Percentiles rank a stretch among this genome's conserved stretches.
Evolutionary conservation across 1,140 invertebrate species (phyloP).

Genomic region (Saxidomus purpurata): DNA sequence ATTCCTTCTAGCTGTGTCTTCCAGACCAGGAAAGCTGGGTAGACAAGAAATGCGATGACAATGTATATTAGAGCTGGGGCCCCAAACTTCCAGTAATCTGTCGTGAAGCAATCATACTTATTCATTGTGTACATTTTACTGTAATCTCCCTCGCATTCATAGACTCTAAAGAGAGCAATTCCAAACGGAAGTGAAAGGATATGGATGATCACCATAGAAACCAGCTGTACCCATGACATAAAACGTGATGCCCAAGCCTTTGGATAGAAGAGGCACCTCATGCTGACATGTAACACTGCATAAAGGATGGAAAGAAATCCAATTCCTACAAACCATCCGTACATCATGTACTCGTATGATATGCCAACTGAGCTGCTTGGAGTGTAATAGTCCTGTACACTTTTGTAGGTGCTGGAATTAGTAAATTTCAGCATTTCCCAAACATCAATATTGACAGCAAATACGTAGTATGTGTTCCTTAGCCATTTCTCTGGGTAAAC

Average conservation of each 20-base stretch:
- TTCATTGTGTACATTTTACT: conserved; percentile 80
- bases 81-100: conserved; percentile 80
- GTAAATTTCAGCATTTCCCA: conserved; percentile 84
- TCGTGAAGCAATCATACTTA: conserved; percentile 73
- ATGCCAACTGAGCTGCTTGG: conserved; percentile 75
- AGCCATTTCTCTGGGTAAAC: conserved; percentile 79
- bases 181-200: conserved; percentile 82
- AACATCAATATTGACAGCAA: conserved; percentile 81
- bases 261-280: conserved; percentile 72
- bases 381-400: conserved; percentile 76
- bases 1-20: conserved; percentile 79
- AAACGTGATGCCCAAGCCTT: conserved; percentile 72
- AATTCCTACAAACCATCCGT: conserved; percentile 74
- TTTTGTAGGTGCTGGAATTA: conserved; percentile 72
- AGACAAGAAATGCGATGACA: conserved; percentile 75
- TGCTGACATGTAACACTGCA: conserved; percentile 68
- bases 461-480: conserved; percentile 76
- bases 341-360: conserved; percentile 73
- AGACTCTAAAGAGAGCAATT: conserved; percentile 76
- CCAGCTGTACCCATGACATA: conserved; percentile 74
- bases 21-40: conserved; percentile 80
- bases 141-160: conserved; percentile 76
- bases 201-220: conserved; percentile 76
- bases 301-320: conserved; percentile 66
- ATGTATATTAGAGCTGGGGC: conserved; percentile 72